A percentile compares a stretch with the other conserved stretches of the same genome.
Conservation (phyloP, 2,888 invertebrate genomes). For the Phymatocera aterrima region DNA sequence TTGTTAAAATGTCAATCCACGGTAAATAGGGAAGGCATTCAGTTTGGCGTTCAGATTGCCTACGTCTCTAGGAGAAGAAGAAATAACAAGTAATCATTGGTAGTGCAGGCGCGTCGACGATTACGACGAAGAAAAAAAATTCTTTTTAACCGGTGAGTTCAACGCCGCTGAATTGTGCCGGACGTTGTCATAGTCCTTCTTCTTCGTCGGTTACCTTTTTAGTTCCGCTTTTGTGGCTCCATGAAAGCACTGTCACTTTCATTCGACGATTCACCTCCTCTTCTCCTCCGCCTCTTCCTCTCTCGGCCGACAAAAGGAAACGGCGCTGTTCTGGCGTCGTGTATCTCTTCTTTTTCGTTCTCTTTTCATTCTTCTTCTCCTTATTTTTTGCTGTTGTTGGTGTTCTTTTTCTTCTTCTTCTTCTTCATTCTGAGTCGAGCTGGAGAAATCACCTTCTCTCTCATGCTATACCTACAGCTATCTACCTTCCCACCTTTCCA, state of each 20-base stretch:
- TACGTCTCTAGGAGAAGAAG: no score
- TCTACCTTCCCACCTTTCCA: not conserved
- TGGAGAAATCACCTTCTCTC: conserved; percentile 36
- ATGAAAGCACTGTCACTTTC: conserved; percentile 44
- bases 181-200: conserved; percentile 17
- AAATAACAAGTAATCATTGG: no score
- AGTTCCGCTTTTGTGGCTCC: conserved; percentile 39
- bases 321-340: conserved; percentile 16
- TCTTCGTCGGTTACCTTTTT: conserved; percentile 9
- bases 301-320: conserved; percentile 34
- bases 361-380: conserved; percentile 1
- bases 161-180: not conserved
- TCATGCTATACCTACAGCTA: not conserved
- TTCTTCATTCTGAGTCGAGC: not conserved
- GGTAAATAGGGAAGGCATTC: no score
- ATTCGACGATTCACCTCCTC: conserved; percentile 23
- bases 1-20: conserved; percentile 14
- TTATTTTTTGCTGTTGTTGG: not conserved
- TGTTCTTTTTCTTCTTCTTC: not conserved
- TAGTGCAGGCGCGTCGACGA: no score
- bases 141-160: no score
- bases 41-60: no score
- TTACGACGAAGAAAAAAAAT: no score
- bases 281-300: no score
- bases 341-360: not conserved